These are phyloP conservation scores for Ascidia mentula DNA, from an alignment of 23 tunicate genomes.

Conservation along the genomic window DNA sequence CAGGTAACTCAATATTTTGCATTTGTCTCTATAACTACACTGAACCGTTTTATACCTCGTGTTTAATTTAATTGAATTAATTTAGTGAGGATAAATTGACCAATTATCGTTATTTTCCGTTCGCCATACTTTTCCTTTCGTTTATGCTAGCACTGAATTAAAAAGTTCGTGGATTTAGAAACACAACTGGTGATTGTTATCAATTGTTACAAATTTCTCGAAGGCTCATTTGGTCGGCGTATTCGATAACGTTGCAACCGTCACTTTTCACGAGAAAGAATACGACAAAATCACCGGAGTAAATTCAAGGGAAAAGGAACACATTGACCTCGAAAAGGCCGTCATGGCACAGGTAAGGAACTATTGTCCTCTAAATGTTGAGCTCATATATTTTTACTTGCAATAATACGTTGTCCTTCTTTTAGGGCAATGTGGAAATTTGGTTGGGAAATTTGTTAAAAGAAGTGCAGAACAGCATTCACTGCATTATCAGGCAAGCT, in stretches of 20 bases:
- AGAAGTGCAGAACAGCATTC: slow-evolving; percentile 82
- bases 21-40: too few relatives aligned
- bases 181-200: too few relatives aligned
- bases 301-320: slow-evolving; percentile 87
- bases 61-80: too few relatives aligned
- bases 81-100: too few relatives aligned
- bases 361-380: neutral
- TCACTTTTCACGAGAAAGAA: slow-evolving; percentile 79
- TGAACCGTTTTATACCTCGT: too few relatives aligned
- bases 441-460: slow-evolving; percentile 84
- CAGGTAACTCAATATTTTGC: slow-evolving; percentile 62
- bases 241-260: slow-evolving; percentile 86
- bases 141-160: too few relatives aligned
- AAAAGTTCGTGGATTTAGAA: too few relatives aligned
- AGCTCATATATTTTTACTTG: neutral
- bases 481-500: slow-evolving; percentile 84
- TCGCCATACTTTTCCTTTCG: too few relatives aligned
- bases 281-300: slow-evolving; percentile 84
- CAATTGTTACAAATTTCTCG: too few relatives aligned
- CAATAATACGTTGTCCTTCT: neutral
- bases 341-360: slow-evolving; percentile 79
- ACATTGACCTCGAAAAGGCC: slow-evolving; percentile 77
- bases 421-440: slow-evolving; percentile 94
- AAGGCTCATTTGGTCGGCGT: slow-evolving; percentile 90
- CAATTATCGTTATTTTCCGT: too few relatives aligned